Evolutionary conservation across 2,888 invertebrate genomes (phyloP).

Genomic region (Hirtodrosophila cameraria): DNA sequence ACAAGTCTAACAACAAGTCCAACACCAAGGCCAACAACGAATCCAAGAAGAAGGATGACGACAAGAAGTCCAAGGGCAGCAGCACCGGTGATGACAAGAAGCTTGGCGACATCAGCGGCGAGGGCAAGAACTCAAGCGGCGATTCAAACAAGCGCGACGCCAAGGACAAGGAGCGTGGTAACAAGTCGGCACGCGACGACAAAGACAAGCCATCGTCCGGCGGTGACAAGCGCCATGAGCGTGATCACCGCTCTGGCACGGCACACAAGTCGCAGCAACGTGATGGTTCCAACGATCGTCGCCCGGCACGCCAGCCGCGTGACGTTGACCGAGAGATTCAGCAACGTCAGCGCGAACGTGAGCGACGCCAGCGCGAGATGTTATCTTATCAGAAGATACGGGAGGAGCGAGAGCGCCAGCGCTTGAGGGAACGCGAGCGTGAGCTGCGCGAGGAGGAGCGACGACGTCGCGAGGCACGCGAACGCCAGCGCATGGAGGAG

Average conservation of each 20-base stretch:
- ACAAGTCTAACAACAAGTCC: constrained; percentile 36
- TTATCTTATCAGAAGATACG: constrained; percentile 92
- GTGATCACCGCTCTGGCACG: constrained; percentile 45
- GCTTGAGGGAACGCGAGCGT: constrained; percentile 92
- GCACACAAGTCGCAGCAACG: constrained; percentile 56
- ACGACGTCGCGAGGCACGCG: constrained; percentile 91
- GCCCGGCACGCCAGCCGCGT: constrained; percentile 60
- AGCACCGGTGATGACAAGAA: constrained; percentile 55
- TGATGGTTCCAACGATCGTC: constrained; percentile 62
- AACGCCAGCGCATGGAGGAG: constrained; percentile 93
- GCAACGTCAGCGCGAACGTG: constrained; percentile 78
- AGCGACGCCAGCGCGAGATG: constrained; percentile 86
- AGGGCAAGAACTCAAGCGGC: constrained; percentile 36
- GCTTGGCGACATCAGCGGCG: constrained; percentile 35
- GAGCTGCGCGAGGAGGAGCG: constrained; percentile 91
- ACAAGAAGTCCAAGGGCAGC: constrained; percentile 64
- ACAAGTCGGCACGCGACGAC: constrained; percentile 53
- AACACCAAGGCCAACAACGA: constrained; percentile 42
- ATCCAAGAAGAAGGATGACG: constrained; percentile 76
- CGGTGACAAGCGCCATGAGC: constrained; percentile 55
- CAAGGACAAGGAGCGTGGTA: constrained; percentile 58
- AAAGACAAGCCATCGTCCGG: constrained; percentile 55
- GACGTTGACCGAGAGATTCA: constrained; percentile 78
- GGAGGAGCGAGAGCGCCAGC: constrained; percentile 91
- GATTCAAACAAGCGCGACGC: constrained; percentile 49